Evolutionary conservation across 2,113 vertebrate genomes (phyloP), one percentile per base, ranked within the genome.

Genomic region (Capricornis sumatraensis): DNA sequence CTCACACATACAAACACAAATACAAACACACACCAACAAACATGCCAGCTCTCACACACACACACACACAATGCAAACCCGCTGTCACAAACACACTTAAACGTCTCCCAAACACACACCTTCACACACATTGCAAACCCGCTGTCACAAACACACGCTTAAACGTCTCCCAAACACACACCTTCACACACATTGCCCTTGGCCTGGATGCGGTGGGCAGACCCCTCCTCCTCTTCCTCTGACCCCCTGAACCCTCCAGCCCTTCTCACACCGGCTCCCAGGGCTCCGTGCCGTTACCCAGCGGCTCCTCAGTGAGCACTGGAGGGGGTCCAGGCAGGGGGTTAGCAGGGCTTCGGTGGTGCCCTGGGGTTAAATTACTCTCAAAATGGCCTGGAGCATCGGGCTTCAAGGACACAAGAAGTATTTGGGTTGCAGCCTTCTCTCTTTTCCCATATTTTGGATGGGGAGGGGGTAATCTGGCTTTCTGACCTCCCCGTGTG

Each of bases 21-120:
- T 45, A 71, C 78, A 94, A 7, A 95, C 12, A 76, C 74, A 93
- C 76, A 58, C 89, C 52, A 45, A 71, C 64, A 57, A 55, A 50
- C 33, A 40, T 6, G 17, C 74, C 53, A 8, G 40, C 71, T 85
- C 43, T 16, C 16, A 36, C n/a, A 50, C 12, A 71, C 78, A 89
- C 50, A 82, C 76, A 89, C 17, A n/a, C n/a, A n/a, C n/a, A n/a
- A n/a, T 45, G 50, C 91, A 95, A 86, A 71, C 14, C 64, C 3
- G 0, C n/a, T 43, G 33, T 60, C 76, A 40, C 71, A 52, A 47
- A 64, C 45, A 55, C 23, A 84, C 33, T 47, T 21, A 76, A n/a
- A 83, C 19, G 52, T 43, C 19, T 94, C 81, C 84, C 43, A 79
- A 57, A 52, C 62, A 43, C 50, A 76, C 50, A 47, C 47, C 40